These are phyloP conservation scores for Anoura caudifer DNA, from an alignment of 2,113 vertebrate species.

Conservation along the genomic window DNA sequence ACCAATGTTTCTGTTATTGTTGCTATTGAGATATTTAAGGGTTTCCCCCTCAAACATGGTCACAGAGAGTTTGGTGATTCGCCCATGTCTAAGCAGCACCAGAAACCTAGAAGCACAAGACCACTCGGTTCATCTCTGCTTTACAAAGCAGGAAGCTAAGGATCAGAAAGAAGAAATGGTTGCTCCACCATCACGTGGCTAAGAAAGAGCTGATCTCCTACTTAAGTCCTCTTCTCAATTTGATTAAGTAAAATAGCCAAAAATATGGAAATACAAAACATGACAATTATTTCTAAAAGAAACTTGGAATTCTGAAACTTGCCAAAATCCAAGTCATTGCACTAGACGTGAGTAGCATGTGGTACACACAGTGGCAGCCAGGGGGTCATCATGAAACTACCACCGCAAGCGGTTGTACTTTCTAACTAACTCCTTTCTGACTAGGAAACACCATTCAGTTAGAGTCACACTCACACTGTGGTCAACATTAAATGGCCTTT, in stretches of 20 bases:
- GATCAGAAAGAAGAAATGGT: neutral
- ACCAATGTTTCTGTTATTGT: neutral
- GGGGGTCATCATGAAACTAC: neutral
- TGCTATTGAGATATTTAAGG: neutral
- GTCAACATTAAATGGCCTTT: constrained; percentile 38
- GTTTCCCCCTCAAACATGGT: neutral
- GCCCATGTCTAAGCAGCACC: neutral
- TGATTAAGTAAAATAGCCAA: neutral
- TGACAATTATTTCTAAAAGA: neutral
- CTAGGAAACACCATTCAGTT: neutral
- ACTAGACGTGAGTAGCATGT: neutral
- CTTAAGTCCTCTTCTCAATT: neutral
- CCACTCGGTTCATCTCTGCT: neutral
- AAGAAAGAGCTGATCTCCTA: neutral
- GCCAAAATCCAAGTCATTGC: constrained; percentile 30
- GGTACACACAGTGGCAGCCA: neutral
- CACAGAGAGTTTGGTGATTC: neutral
- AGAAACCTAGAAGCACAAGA: neutral
- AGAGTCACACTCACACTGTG: neutral
- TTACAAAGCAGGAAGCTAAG: neutral
- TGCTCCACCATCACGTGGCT: neutral
- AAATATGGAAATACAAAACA: neutral
- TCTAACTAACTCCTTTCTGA: neutral
- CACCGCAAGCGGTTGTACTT: neutral
- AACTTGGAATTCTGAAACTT: constrained; percentile 25